Conservation (phyloP, 1,140 invertebrate species). For the Ditylenchus dipsaci region DNA sequence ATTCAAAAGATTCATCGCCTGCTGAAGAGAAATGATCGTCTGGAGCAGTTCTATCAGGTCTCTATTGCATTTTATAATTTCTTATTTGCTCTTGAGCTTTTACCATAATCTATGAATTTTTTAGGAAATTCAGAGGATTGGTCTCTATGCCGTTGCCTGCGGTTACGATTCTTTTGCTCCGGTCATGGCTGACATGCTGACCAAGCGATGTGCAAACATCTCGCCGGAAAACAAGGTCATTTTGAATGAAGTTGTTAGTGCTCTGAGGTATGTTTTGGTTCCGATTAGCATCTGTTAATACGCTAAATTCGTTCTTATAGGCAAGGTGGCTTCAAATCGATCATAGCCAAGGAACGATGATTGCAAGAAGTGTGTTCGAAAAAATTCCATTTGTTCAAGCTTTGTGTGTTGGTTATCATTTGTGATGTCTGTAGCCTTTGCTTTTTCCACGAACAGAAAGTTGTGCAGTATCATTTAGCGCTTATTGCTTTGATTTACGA, state of each 20-base stretch:
- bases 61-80: constrained; percentile 14
- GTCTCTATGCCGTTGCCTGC: constrained; percentile 23
- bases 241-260: not conserved
- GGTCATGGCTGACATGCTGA: constrained; percentile 13
- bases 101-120: constrained; percentile 6
- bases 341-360: not conserved
- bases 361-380: not conserved
- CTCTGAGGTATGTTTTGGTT: not conserved
- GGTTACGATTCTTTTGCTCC: constrained; percentile 18
- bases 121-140: constrained; percentile 24
- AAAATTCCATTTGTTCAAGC: not conserved
- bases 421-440: no score
- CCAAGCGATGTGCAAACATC: not conserved
- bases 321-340: not conserved
- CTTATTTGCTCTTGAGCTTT: not conserved
- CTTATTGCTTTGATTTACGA: no score
- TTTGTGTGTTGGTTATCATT: no score
- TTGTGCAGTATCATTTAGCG: no score
- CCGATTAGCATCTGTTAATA: not conserved
- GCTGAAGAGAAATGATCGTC: constrained; percentile 15
- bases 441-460: no score
- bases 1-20: constrained; percentile 15
- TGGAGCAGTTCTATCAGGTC: constrained; percentile 32
- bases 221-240: constrained; percentile 9
- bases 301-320: not conserved